phyloP scores from a whole-genome alignment of 2,113 vertebrate species.

The Lepus europaeus region DNA sequence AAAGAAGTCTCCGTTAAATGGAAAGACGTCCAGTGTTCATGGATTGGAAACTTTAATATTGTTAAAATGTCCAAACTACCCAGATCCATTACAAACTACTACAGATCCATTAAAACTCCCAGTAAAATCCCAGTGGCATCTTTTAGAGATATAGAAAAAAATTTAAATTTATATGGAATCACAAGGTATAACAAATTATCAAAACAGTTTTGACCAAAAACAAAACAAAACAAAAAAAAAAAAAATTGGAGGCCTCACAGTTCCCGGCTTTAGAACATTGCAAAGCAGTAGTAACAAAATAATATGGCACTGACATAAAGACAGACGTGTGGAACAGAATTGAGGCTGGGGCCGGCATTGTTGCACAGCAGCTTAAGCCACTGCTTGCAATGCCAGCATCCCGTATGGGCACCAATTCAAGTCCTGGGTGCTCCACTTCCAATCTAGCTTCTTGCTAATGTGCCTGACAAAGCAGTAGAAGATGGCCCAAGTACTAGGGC shows the following conservation, averaged over 20 bases:
- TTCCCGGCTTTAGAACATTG: neutral
- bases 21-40: neutral
- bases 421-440: too few species aligned
- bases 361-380: too few species aligned
- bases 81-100: neutral
- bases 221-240: neutral
- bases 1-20: neutral
- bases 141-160: neutral
- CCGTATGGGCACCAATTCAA: too few species aligned
- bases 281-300: neutral
- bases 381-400: too few species aligned
- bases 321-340: neutral
- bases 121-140: neutral
- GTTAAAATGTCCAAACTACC: neutral
- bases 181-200: neutral
- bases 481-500: too few species aligned
- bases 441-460: too few species aligned
- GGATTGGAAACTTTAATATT: too few species aligned
- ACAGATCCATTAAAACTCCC: neutral
- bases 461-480: too few species aligned
- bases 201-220: neutral
- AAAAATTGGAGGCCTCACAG: neutral
- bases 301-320: neutral
- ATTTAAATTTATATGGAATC: neutral
- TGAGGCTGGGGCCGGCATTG: too few species aligned